Conservation (phyloP, 2,113 vertebrate species). For the Prunella fulvescens region DNA sequence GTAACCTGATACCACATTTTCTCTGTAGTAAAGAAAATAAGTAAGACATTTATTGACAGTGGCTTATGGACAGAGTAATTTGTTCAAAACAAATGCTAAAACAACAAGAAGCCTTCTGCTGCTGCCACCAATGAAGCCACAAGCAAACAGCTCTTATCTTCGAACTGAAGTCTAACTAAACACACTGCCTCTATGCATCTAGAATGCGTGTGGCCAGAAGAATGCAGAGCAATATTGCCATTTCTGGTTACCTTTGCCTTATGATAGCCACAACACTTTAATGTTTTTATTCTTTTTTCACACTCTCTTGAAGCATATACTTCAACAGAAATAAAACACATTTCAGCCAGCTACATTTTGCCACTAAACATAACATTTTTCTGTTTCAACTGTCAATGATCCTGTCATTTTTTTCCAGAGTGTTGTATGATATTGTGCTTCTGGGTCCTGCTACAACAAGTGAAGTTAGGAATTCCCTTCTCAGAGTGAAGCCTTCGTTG, state of each 20-base stretch:
- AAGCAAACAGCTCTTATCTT: constrained; percentile 31
- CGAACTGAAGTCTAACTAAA: constrained; percentile 47
- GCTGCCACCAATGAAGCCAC: neutral
- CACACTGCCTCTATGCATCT: neutral
- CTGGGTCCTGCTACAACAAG: constrained; percentile 41
- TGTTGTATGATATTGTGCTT: constrained; percentile 50
- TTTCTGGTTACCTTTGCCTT: constrained; percentile 39
- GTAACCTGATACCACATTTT: neutral
- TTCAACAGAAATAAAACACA: constrained; percentile 54
- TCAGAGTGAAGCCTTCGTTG: constrained; percentile 59
- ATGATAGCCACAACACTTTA: constrained; percentile 10
- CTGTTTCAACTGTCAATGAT: constrained; percentile 49
- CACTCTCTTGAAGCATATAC: constrained; percentile 22
- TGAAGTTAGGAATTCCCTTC: constrained; percentile 72
- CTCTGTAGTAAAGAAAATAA: neutral
- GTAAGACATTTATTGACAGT: neutral
- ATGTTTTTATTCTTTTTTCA: constrained; percentile 54
- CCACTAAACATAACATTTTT: constrained; percentile 42
- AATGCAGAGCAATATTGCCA: neutral
- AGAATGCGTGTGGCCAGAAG: constrained; percentile 9
- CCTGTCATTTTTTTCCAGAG: constrained; percentile 50
- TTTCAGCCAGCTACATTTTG: constrained; percentile 50
- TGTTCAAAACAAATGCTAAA: constrained; percentile 34
- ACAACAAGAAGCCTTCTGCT: neutral
- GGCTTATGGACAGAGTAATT: neutral